Conservation (phyloP, 2,888 invertebrate species). For the Portevinia maculata region DNA sequence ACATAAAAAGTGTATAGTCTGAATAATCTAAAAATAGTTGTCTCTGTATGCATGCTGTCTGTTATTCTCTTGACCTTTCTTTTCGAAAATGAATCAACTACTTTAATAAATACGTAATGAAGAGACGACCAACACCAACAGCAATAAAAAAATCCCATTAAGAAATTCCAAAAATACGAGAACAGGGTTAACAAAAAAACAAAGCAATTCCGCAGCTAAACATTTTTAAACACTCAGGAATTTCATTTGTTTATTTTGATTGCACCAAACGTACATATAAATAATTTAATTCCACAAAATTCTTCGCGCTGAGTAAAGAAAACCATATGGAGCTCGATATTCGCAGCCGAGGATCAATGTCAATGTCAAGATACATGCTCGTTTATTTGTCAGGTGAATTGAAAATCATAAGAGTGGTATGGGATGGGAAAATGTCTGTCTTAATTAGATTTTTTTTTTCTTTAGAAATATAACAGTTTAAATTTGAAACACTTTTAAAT, state of each 20-base stretch:
- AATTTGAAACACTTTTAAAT: too few species aligned
- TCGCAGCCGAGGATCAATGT: too few species aligned
- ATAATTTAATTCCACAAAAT: constrained; percentile 4
- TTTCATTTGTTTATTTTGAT: constrained; percentile 43
- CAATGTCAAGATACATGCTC: too few species aligned
- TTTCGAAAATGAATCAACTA: constrained; percentile 2
- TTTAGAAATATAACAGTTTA: neutral
- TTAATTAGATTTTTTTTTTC: neutral
- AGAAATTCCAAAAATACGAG: constrained; percentile 14
- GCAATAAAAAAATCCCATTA: neutral
- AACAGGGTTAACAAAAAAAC: constrained; percentile 15
- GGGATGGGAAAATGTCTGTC: neutral
- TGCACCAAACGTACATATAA: constrained; percentile 3
- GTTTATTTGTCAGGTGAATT: neutral
- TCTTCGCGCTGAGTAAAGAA: neutral
- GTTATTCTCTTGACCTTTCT: constrained; percentile 37
- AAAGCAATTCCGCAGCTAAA: constrained; percentile 7
- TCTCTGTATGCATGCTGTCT: constrained; percentile 25
- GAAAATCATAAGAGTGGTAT: neutral
- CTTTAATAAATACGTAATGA: constrained; percentile 7
- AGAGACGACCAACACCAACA: neutral
- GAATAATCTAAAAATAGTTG: constrained; percentile 21
- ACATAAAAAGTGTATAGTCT: constrained; percentile 3
- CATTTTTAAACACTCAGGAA: constrained; percentile 13
- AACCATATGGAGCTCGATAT: too few species aligned